Evolutionary conservation across 2,113 vertebrate species (phyloP), one percentile per base, ranked within the genome.

Genomic region (Chiloscyllium plagiosum): DNA sequence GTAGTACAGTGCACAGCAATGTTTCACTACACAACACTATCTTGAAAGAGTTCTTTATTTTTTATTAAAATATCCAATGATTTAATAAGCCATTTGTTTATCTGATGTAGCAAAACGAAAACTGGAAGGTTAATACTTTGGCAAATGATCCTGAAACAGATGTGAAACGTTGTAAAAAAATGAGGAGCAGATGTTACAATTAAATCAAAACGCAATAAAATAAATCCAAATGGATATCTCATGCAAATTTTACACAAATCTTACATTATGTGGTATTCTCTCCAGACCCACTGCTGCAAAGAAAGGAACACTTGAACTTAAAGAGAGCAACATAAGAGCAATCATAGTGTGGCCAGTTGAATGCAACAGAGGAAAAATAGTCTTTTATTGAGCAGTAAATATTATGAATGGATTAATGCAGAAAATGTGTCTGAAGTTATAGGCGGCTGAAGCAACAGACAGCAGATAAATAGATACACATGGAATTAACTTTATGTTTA

Each of bases 151-250:
- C 94, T 52, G 47, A 72, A 70, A 76, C 94, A 95, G 94, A 95
- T 72, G 94, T 70, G 47, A 76, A 72, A 20, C 66, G 4, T 20
- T 52, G 37, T 95, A 26, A 76, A 72, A 93, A 37, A 95, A 76
- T 95, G 69, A 95, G 47, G 50, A 66, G 24, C 68, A 95, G 94
- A 95, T 76, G 94, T 50, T 95, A 95, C 24, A 95, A 29, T 95
- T 50, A 52, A 70, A 95, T 24, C 19, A 95, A 95, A 72, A 76
- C 29, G n/a, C 22, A 94, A 70, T 20, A 94, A 94, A 90, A 90
- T 90, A 70, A 47, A 69, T 37, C 42, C 37, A 94, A 72, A 95
- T 52, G 22, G 22, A 50, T 70, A 70, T 50, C 24, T 95, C 94
- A 52, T 47, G 69, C 69, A 95, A 72, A 95, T 95, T 95, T 29